phyloP scores from a whole-genome alignment of 2,888 invertebrate species.

The Brachypterus glaber region DNA sequence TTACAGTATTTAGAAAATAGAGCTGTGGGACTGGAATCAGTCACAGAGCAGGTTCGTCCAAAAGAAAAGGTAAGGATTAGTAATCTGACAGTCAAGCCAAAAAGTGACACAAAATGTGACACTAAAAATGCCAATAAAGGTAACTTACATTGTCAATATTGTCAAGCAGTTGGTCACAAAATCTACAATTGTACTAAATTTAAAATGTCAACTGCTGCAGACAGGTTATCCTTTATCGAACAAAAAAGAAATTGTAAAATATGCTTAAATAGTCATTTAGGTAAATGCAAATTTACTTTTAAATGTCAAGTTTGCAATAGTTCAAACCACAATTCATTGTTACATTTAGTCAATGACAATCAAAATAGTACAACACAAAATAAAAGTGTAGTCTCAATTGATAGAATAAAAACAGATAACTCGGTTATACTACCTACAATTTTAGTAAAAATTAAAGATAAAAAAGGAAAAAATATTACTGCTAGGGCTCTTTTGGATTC shows the following conservation, averaged over 20 bases:
- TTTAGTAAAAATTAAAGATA: neutral
- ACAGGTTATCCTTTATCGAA: slow-evolving; percentile 6
- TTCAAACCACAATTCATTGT: too few relatives aligned
- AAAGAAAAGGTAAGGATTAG: neutral
- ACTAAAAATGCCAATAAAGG: too few relatives aligned
- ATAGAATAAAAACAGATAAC: too few relatives aligned
- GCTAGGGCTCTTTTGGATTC: slow-evolving; percentile 5
- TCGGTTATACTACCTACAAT: neutral
- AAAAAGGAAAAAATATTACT: neutral
- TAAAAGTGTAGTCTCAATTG: too few relatives aligned
- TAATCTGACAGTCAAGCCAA: slow-evolving; percentile 2
- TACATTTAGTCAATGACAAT: too few relatives aligned
- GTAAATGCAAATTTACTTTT: slow-evolving; percentile 1
- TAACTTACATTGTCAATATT: too few relatives aligned
- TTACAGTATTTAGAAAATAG: slow-evolving; percentile 12
- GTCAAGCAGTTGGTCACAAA: slow-evolving; percentile 9
- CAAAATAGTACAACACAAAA: too few relatives aligned
- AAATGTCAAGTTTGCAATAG: neutral
- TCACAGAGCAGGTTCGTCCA: neutral
- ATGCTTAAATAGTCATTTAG: slow-evolving; percentile 6
- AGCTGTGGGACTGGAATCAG: slow-evolving; percentile 9
- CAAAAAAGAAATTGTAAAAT: slow-evolving; percentile 3
- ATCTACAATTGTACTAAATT: slow-evolving; percentile 13
- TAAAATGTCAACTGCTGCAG: neutral
- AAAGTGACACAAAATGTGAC: slow-evolving; percentile 3